phyloP scores from a whole-genome alignment of 2,888 invertebrate species.

The Agonopterix subpropinquella region DNA sequence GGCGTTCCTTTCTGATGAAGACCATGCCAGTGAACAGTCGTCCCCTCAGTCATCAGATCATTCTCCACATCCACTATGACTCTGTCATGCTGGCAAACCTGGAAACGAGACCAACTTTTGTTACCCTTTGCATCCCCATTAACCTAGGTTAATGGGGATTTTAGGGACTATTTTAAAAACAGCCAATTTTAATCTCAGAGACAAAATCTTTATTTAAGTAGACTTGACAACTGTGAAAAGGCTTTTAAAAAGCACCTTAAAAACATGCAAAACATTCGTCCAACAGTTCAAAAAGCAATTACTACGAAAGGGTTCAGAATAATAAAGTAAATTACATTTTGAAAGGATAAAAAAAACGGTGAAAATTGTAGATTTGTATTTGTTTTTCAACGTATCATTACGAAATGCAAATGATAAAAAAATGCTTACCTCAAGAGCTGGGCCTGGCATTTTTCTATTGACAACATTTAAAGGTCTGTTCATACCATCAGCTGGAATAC shows the following conservation, averaged over 20 bases:
- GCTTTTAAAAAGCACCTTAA: too few species aligned
- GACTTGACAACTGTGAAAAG: too few species aligned
- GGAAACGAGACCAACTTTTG: slow-evolving; percentile 6
- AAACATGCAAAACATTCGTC: too few species aligned
- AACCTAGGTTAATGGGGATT: too few species aligned
- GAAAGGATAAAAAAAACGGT: neutral
- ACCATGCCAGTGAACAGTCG: slow-evolving; percentile 95
- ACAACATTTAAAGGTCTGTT: slow-evolving; percentile 84
- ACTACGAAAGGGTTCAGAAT: neutral
- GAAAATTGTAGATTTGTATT: neutral
- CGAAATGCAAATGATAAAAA: neutral
- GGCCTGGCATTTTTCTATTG: slow-evolving; percentile 92
- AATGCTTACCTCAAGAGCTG: slow-evolving; percentile 82
- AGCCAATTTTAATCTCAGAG: too few species aligned
- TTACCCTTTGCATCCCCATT: too few species aligned
- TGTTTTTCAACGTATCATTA: neutral
- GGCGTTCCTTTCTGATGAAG: slow-evolving; percentile 86
- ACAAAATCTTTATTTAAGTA: too few species aligned
- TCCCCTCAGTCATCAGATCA: slow-evolving; percentile 84
- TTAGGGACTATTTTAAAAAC: too few species aligned
- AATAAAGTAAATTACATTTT: slow-evolving; percentile 1
- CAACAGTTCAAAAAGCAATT: slow-evolving; percentile 1
- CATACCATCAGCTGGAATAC: slow-evolving; percentile 89
- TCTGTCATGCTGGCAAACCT: slow-evolving; percentile 92
- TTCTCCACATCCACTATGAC: slow-evolving; percentile 90